These are phyloP conservation scores for Stenodema calcarata DNA, from an alignment of 2,888 invertebrate species.

Conservation along the genomic window DNA sequence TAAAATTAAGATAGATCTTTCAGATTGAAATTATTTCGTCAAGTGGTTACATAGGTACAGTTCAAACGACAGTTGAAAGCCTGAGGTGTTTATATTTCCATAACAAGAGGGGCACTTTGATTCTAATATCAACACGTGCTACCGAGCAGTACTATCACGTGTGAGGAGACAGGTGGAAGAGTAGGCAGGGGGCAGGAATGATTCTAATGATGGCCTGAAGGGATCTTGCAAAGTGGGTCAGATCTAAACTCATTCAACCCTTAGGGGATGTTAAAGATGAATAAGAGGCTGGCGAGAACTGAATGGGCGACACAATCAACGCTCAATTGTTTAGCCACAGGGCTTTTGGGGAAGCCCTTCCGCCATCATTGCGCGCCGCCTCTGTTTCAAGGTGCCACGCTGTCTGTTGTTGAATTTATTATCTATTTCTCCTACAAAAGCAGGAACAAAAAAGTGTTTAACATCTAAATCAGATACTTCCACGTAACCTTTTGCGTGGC, in stretches of 20 bases:
- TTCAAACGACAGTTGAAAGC: background rate
- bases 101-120: background rate
- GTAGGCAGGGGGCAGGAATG: background rate
- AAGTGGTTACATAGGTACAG: too few relatives aligned
- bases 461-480: too few relatives aligned
- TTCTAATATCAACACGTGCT: background rate
- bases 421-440: too few relatives aligned
- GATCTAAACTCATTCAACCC: conserved; percentile 40
- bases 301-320: conserved; percentile 3
- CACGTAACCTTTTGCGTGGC: too few relatives aligned
- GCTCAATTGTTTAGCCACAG: background rate
- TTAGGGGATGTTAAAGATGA: conserved; percentile 31
- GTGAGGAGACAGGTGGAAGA: background rate
- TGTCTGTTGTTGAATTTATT: background rate
- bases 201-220: conserved; percentile 23
- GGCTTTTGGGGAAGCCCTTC: conserved; percentile 18
- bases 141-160: background rate
- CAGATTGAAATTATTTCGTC: too few relatives aligned
- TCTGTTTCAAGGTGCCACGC: background rate
- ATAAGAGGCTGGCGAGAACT: background rate
- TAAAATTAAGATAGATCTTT: too few relatives aligned
- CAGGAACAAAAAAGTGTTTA: too few relatives aligned
- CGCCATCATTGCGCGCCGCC: background rate
- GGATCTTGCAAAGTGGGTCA: conserved; percentile 39
- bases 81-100: background rate